These are phyloP conservation scores for Torymus aiolomorphi DNA, from an alignment of 2,888 invertebrate genomes.

Conservation along the genomic window DNA sequence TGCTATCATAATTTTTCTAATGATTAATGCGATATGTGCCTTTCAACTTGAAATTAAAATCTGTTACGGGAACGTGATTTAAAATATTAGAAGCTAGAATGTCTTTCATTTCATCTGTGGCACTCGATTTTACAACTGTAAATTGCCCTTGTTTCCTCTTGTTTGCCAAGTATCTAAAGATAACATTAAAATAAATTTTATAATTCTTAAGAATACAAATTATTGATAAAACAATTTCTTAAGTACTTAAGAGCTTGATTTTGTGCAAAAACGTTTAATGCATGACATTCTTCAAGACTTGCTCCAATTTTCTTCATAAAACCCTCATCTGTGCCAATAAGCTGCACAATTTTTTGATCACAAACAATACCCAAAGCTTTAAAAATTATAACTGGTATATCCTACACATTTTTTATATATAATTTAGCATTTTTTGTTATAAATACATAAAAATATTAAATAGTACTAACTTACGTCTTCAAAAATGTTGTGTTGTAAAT, in stretches of 20 bases:
- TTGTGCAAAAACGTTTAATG: slow-evolving; percentile 94
- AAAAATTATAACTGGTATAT: slow-evolving; percentile 94
- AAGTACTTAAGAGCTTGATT: slow-evolving; percentile 86
- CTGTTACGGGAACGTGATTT: no score
- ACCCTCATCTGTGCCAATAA: slow-evolving; percentile 90
- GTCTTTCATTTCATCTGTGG: slow-evolving; percentile 91
- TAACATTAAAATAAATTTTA: background rate
- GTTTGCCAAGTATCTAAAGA: slow-evolving; percentile 78
- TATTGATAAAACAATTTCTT: slow-evolving; percentile 75
- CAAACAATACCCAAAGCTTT: slow-evolving; percentile 97
- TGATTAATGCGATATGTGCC: no score
- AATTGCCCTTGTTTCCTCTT: slow-evolving; percentile 79
- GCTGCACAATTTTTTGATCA: slow-evolving; percentile 91
- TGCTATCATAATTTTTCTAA: slow-evolving; percentile 91
- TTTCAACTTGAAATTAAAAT: no score
- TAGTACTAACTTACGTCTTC: slow-evolving; percentile 84
- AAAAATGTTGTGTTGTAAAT: slow-evolving; percentile 95
- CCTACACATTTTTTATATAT: slow-evolving; percentile 78
- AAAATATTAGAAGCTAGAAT: no score
- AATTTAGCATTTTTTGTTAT: slow-evolving; percentile 11
- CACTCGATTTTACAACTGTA: slow-evolving; percentile 69
- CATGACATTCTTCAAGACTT: no score
- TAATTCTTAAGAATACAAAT: slow-evolving; percentile 71
- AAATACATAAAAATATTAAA: slow-evolving; percentile 21
- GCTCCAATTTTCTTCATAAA: slow-evolving; percentile 88